Conservation (phyloP, 2,797 vertebrate genomes). For the Lophius americanus region DNA sequence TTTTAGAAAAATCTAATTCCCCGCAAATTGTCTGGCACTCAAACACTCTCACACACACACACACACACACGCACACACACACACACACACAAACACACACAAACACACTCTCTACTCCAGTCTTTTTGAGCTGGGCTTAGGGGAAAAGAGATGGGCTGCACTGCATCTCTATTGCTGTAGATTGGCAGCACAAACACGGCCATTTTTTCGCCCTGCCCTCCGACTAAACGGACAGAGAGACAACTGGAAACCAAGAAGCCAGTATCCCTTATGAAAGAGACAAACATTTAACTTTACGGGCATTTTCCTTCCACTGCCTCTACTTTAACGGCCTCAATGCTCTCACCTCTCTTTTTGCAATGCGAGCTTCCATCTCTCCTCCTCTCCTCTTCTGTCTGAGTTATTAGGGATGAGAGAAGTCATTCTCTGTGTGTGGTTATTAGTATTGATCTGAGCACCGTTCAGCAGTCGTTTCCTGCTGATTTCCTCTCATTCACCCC, state of each 20-base stretch:
- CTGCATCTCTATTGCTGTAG: conserved; percentile 68
- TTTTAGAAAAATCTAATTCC: conserved; percentile 84
- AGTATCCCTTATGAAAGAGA: conserved; percentile 48
- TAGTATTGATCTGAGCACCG: conserved; percentile 79
- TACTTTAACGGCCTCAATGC: conserved; percentile 30
- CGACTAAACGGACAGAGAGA: conserved; percentile 60
- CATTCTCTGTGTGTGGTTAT: conserved; percentile 75
- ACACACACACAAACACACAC: conserved; percentile 21
- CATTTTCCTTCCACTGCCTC: conserved; percentile 40
- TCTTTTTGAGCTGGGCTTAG: conserved; percentile 43
- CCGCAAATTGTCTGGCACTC: conserved; percentile 62
- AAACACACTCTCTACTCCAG: conserved; percentile 18
- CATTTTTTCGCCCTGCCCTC: conserved; percentile 57
- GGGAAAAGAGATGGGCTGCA: conserved; percentile 65
- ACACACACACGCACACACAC: conserved; percentile 23
- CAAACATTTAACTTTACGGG: conserved; percentile 39
- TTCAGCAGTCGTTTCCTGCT: conserved; percentile 76
- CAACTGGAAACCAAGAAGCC: conserved; percentile 31
- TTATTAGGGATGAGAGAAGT: conserved; percentile 77
- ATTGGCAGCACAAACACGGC: conserved; percentile 65
- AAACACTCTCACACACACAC: conserved; percentile 31
- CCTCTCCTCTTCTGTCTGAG: conserved; percentile 54
- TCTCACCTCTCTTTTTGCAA: conserved; percentile 16
- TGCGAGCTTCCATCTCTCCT: conserved; percentile 25
- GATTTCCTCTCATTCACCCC: conserved; percentile 64